Conservation (phyloP, 2,113 vertebrate species). For the Climacteris rufus region DNA sequence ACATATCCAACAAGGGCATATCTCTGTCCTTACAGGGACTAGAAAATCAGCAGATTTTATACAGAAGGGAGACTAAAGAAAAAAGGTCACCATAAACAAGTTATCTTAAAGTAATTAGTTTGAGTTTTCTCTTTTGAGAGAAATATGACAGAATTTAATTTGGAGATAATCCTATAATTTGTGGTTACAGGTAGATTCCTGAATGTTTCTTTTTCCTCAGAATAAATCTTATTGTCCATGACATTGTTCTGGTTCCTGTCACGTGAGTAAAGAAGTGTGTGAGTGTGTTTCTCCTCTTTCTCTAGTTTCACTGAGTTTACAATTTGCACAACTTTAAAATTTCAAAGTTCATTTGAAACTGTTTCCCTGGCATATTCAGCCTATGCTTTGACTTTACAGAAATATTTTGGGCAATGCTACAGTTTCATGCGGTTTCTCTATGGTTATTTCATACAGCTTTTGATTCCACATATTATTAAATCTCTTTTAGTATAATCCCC, state of each 20-base stretch:
- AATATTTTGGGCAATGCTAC: neutral
- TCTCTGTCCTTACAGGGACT: neutral
- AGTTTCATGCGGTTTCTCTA: neutral
- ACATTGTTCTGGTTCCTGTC: neutral
- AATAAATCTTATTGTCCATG: neutral
- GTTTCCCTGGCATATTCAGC: neutral
- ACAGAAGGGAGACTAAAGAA: neutral
- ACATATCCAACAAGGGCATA: neutral
- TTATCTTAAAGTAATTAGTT: neutral
- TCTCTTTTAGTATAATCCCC: neutral
- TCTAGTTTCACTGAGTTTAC: neutral
- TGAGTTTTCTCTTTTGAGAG: neutral
- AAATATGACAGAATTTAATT: neutral
- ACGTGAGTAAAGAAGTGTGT: neutral
- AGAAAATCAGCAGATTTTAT: neutral
- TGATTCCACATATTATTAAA: neutral
- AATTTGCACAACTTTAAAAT: neutral
- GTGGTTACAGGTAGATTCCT: neutral
- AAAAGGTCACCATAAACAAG: neutral
- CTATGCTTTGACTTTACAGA: neutral
- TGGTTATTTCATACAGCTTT: neutral
- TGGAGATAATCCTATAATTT: neutral
- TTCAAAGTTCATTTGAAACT: neutral
- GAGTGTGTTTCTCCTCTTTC: neutral
- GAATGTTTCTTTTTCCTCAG: neutral